Evolutionary conservation across 2,797 vertebrate genomes (phyloP).

Genomic region (Enteromius unitaeniatus): DNA sequence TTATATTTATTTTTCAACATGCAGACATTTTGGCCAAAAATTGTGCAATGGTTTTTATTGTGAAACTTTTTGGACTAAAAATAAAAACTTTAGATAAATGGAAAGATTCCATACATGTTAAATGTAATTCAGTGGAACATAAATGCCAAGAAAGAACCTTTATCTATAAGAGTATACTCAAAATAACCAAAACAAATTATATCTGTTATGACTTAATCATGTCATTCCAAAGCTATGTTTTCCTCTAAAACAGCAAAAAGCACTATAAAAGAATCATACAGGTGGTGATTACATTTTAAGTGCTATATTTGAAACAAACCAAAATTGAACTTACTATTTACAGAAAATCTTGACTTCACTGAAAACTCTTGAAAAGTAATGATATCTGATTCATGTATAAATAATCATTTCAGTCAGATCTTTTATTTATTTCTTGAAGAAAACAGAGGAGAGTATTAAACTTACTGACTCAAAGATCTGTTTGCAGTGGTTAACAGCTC

Average conservation of each 20-base stretch:
- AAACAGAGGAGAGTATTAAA: neutral
- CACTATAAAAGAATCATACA: neutral
- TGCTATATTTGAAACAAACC: neutral
- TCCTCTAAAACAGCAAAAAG: neutral
- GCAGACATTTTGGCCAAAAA: no score
- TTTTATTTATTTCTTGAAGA: neutral
- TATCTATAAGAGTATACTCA: neutral
- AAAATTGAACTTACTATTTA: neutral
- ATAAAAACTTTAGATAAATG: neutral
- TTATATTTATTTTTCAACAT: no score
- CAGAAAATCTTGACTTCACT: neutral
- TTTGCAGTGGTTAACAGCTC: slow-evolving; percentile 10
- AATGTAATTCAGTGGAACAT: neutral
- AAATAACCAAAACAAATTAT: neutral
- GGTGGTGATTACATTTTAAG: neutral
- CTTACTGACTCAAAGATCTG: neutral
- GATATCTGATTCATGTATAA: neutral
- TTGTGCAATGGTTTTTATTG: no score
- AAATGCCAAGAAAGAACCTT: neutral
- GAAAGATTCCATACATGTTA: neutral
- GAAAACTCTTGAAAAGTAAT: neutral
- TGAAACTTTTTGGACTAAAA: neutral
- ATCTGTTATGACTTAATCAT: neutral
- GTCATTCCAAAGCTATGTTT: neutral
- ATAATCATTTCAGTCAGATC: neutral